These are phyloP conservation scores for Sthenelais limicola DNA, from an alignment of 2,888 invertebrate genomes.

Conservation along the genomic window DNA sequence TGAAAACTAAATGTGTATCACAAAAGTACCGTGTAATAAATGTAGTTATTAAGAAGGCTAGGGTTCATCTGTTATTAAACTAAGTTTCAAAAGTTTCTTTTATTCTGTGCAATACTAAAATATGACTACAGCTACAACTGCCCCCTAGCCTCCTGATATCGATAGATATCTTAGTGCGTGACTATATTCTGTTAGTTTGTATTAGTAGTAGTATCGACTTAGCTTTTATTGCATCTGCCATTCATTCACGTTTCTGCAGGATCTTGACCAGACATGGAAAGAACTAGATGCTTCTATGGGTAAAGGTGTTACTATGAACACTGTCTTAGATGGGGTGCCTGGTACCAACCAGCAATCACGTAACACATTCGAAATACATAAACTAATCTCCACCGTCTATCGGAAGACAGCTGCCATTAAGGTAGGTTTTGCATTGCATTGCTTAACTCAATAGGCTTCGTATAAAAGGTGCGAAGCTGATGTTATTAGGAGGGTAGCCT, in stretches of 20 bases:
- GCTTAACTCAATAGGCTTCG: too few relatives aligned
- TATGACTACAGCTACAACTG: too few relatives aligned
- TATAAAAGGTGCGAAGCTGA: too few relatives aligned
- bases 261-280: conserved; percentile 58
- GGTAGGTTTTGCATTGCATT: conserved; percentile 15
- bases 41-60: background rate
- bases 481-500: too few relatives aligned
- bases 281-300: conserved; percentile 57
- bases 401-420: conserved; percentile 43
- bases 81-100: background rate
- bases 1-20: background rate
- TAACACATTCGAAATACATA: conserved; percentile 38
- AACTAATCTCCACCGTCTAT: conserved; percentile 52
- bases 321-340: conserved; percentile 2
- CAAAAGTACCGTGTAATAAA: background rate
- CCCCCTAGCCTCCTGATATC: too few relatives aligned
- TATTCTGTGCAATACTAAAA: too few relatives aligned
- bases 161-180: too few relatives aligned
- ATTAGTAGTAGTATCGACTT: too few relatives aligned
- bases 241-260: conserved; percentile 58
- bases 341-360: background rate
- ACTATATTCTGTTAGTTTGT: too few relatives aligned
- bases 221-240: too few relatives aligned
- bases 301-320: conserved; percentile 36
- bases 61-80: background rate